Conservation (phyloP, 2,797 vertebrate species). For the Typhlichthys subterraneus region DNA sequence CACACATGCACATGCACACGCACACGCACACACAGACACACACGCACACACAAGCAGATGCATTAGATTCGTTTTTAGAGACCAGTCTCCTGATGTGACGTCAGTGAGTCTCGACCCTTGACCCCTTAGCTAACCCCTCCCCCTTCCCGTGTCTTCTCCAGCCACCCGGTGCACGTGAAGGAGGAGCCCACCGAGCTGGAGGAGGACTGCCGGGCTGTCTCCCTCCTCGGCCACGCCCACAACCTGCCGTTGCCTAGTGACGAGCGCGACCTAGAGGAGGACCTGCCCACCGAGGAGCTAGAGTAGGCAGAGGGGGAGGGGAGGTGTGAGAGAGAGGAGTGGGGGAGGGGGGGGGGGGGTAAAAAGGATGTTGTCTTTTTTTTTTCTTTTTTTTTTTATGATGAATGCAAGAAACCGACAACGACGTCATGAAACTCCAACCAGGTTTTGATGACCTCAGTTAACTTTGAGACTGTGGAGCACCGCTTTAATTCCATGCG, state of each 20-base stretch:
- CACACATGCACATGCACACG: neutral
- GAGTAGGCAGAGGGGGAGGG: slow-evolving; percentile 64
- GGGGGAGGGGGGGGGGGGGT: slow-evolving; percentile 63
- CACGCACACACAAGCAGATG: neutral
- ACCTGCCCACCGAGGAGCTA: slow-evolving; percentile 89
- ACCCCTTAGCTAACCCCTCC: slow-evolving; percentile 2
- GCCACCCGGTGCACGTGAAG: slow-evolving; percentile 95
- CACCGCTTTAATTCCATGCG: slow-evolving; percentile 64
- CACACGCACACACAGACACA: slow-evolving; percentile 4
- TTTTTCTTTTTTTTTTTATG: slow-evolving; percentile 42
- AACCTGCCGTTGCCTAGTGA: slow-evolving; percentile 86
- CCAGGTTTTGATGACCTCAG: slow-evolving; percentile 81
- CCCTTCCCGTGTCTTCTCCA: slow-evolving; percentile 44
- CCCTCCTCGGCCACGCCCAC: slow-evolving; percentile 86
- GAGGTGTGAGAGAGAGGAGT: slow-evolving; percentile 19
- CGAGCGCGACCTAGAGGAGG: slow-evolving; percentile 94
- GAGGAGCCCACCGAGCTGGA: slow-evolving; percentile 94
- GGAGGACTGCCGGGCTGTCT: slow-evolving; percentile 89
- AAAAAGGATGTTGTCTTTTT: slow-evolving; percentile 42
- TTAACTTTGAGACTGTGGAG: slow-evolving; percentile 71
- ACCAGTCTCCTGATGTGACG: no score
- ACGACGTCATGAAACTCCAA: slow-evolving; percentile 73
- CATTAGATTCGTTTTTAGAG: neutral
- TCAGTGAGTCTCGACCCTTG: no score
- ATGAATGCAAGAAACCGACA: slow-evolving; percentile 73